Evolutionary conservation across 2,797 vertebrate genomes (phyloP), one percentile per base, ranked within the genome.

Genomic region (Tolypeutes matacus): DNA sequence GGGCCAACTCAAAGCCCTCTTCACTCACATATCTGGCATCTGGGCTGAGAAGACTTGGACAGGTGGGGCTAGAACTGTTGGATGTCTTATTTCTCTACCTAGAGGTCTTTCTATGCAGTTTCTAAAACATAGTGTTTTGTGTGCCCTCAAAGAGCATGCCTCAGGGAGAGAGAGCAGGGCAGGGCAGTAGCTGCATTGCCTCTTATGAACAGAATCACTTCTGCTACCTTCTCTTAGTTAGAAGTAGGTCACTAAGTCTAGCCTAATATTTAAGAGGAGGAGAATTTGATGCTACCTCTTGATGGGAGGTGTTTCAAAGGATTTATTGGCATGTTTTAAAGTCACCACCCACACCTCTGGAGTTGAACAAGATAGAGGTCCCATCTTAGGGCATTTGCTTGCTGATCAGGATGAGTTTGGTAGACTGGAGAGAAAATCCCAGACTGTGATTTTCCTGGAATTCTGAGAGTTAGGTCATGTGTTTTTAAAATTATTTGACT

Each of bases 401-500:
- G 29, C 46, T 84, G 42, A 82, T 53, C 46, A 46, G 46, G 46
- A 46, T 46, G 46, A 46, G 46, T 8, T 46, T 89, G 29, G 34
- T 60, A 53, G 34, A 92, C 60, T 51, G 56, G 51, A 60, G 25
- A 88, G 13, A 85, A 93, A 92, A 80, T 81, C 36, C 53, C 77
- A 94, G 36, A 86, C 27, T 78, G n/a, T 49, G 56, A 67, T 92
- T 84, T 94, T 82, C 85, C 67, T 93, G n/a, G 53, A 90, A 58
- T 95, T 75, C 64, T 86, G 18, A 23, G 46, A 90, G 18, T 53
- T 72, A 76, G 10, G 13, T 51, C 34, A 89, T 51, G 84, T 82
- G 62, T 72, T 58, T 93, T 94, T 83, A n/a, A 81, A 93, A 49
- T 95, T 78, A 80, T 65, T 64, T 85, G 60, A 70, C 34, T 92